Base-by-base conservation (phyloP, 2,797 vertebrate species). In the Heliangelus exortis region DNA sequence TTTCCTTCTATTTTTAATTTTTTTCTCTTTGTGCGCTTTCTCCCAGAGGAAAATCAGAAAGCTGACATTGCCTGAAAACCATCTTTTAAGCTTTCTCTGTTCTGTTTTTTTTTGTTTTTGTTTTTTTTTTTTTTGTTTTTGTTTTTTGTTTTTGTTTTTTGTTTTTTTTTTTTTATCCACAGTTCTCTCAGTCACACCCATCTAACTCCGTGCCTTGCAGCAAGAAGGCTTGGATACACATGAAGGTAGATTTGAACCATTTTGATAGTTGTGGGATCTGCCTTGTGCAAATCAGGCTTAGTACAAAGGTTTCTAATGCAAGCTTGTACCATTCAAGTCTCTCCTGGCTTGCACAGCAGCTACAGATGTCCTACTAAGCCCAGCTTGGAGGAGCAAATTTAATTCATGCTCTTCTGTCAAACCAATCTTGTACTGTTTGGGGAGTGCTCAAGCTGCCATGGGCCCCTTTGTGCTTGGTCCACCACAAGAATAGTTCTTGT, bases 191-290 rank as follows among this genome's bases (percentile, higher is more conserved):
- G 75, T 72, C 65, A 84, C 84, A 79, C 85, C 58, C 73, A 72
- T 81, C 48, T 90, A 85, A 73, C 72, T 65, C 39, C 1, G 1
- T 85, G 88, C 76, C 93, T 87, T 91, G 81, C 54, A 93, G 90
- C 87, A 85, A 69, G 53, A 79, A 84, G 78, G 28, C 58, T 85
- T 95, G 87, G 82, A 89, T 65, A 36, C 48, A 75, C 82, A 72
- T 77, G 65, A 92, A 92, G 61, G 84, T 28, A 75, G 43, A 83
- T 66, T 85, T 91, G 81, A 90, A 91, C 84, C 77, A n/a, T 65
- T 96, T 92, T 66, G 78, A 84, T 48, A 95, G 51, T 67, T 72
- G 45, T 45, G 71, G 65, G 26, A 14, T 48, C 25, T 90, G 53
- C 50, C 50, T 85, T 78, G 54, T 83, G 61, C 28, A 79, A 95